phyloP scores from a whole-genome alignment of 1,140 invertebrate genomes.

The Ruditapes philippinarum region DNA sequence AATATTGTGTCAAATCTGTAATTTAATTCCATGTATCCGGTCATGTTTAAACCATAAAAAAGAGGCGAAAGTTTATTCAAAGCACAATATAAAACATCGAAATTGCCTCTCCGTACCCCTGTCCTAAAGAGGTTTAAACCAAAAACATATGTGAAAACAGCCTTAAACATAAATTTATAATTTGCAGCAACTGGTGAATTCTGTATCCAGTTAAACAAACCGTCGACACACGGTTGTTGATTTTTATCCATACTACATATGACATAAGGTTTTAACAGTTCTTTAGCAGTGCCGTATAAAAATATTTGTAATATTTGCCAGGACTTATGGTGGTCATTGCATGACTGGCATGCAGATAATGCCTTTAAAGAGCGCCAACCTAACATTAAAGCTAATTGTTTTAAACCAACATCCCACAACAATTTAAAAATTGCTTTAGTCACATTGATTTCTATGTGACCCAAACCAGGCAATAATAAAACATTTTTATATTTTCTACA shows the following conservation, averaged over 20 bases:
- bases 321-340: not conserved
- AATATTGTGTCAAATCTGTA: not conserved
- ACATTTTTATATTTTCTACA: not conserved
- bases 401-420: not conserved
- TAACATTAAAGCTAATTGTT: not conserved
- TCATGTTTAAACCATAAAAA: not conserved
- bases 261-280: not conserved
- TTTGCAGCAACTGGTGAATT: not conserved
- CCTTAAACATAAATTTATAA: not conserved
- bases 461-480: not conserved
- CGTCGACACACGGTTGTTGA: not conserved
- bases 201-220: not conserved
- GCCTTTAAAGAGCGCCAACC: not conserved
- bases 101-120: not conserved
- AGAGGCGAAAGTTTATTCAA: not conserved
- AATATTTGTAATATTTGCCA: not conserved
- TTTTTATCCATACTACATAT: not conserved
- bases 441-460: not conserved
- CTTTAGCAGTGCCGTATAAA: not conserved
- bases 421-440: conserved; percentile 4
- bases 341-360: not conserved
- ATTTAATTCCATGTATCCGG: not conserved
- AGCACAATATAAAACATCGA: not conserved
- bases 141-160: not conserved
- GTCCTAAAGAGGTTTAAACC: not conserved